Conservation (phyloP, 2,888 invertebrate genomes). For the Nymphalis polychloros region DNA sequence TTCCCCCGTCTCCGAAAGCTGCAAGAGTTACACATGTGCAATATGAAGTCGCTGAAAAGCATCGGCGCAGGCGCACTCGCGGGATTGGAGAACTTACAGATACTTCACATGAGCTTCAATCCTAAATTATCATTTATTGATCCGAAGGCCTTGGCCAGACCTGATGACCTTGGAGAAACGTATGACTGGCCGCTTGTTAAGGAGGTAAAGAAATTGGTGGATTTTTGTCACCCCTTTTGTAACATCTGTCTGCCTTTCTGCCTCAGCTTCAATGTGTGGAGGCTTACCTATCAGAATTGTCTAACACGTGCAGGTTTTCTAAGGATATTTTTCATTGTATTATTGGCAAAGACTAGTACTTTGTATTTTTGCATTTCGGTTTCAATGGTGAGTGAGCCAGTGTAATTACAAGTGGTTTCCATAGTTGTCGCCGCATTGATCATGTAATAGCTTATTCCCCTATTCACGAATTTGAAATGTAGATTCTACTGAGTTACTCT, state of each 20-base stretch:
- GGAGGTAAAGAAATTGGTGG: slow-evolving; percentile 74
- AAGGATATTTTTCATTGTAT: too few relatives aligned
- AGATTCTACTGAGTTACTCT: too few relatives aligned
- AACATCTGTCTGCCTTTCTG: too few relatives aligned
- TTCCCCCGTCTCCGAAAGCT: slow-evolving; percentile 85
- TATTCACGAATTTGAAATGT: too few relatives aligned
- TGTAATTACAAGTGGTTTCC: too few relatives aligned
- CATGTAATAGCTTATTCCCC: too few relatives aligned
- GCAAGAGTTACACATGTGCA: slow-evolving; percentile 85
- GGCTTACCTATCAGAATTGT: too few relatives aligned
- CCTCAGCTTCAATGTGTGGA: too few relatives aligned
- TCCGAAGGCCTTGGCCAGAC: slow-evolving; percentile 81
- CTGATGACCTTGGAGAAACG: slow-evolving; percentile 73
- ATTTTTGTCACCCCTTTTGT: too few relatives aligned
- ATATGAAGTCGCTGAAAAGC: slow-evolving; percentile 82
- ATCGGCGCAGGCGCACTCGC: slow-evolving; percentile 79
- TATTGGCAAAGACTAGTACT: background rate
- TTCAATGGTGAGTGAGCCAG: too few relatives aligned
- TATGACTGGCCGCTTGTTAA: slow-evolving; percentile 85
- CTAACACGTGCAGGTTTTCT: too few relatives aligned
- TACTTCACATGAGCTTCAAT: slow-evolving; percentile 84
- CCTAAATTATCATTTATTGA: slow-evolving; percentile 82
- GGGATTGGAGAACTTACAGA: slow-evolving; percentile 74
- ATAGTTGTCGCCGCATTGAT: too few relatives aligned
- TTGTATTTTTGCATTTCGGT: background rate